Percentiles rank a stretch among this genome's conserved stretches.
Evolutionary conservation across 2,888 invertebrate species (phyloP).

Genomic region (Acrobasis suavella): DNA sequence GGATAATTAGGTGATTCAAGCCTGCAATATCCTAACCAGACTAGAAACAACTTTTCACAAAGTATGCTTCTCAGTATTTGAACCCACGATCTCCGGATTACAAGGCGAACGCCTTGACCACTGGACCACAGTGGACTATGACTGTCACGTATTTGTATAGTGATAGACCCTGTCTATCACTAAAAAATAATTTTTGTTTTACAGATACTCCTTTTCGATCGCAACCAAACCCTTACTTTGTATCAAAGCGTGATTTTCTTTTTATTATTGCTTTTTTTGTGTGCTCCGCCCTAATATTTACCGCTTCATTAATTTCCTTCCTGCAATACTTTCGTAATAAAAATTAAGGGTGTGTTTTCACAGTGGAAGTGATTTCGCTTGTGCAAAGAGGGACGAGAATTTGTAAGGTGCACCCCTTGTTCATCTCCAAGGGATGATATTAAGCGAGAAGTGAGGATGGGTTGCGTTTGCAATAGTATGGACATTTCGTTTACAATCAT

Average conservation of each 20-base stretch:
- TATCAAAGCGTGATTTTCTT: slow-evolving; percentile 4
- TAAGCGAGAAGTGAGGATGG: slow-evolving; percentile 61
- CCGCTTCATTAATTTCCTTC: slow-evolving; percentile 21
- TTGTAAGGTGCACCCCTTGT: slow-evolving; percentile 66
- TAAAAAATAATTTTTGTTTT: too few species aligned
- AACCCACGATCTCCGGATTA: too few species aligned
- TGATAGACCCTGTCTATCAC: too few species aligned
- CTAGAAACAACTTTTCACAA: too few species aligned
- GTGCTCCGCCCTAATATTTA: slow-evolving; percentile 10
- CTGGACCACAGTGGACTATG: too few species aligned
- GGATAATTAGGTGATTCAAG: too few species aligned
- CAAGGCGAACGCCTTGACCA: too few species aligned
- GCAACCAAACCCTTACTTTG: too few species aligned
- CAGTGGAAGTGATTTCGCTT: slow-evolving; percentile 72
- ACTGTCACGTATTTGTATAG: too few species aligned
- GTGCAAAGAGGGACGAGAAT: slow-evolving; percentile 56
- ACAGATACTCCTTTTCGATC: too few species aligned
- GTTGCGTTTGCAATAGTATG: slow-evolving; percentile 35
- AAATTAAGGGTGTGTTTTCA: slow-evolving; percentile 61
- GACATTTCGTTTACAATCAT: slow-evolving; percentile 34
- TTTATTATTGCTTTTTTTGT: not conserved
- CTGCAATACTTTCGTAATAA: slow-evolving; percentile 28
- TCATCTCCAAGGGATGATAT: slow-evolving; percentile 68
- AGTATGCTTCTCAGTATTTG: too few species aligned
- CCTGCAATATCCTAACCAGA: too few species aligned